Base-by-base conservation (phyloP, 2,888 invertebrate species). In the Netelia inedita region DNA sequence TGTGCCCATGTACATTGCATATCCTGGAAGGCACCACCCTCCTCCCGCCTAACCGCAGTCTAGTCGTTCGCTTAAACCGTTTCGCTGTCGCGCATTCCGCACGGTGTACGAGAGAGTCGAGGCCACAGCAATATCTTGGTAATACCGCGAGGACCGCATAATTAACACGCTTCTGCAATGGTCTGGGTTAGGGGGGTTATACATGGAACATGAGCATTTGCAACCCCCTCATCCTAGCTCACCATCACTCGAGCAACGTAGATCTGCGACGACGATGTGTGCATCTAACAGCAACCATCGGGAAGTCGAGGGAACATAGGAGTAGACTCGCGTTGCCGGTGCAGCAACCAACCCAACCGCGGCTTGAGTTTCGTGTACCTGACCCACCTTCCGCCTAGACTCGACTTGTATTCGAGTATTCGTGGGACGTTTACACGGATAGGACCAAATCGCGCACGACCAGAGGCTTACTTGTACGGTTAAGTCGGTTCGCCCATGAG, bases 141-240 rank as follows among this genome's bases (percentile, higher is more conserved):
- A 82, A 85, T 85, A 79, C 79, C 72, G 72, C 59, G 82, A 75
- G 82, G 46, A 79, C 75, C 79, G 85, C 75, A 79, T 85, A 85
- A 85, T 85, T 85, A 85, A 82, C 85, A 75, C 75, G 82, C 79
- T 75, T 85, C 75, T 68, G 74, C 43, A 65, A 46, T 72, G 65
- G 72, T 73, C 57, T 6, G 57, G 19, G 10, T 57, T 75, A 71
- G 72, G 16, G 21, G 68, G 66, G 79, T 71, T 65, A 72, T 46
- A 72, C 66, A 79, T 41, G 74, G 59, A 46, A 75, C 82, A 79
- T 76, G 79, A 85, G 85, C 85, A 75, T 82, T 85, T 75, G 65
- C 74, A 69, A 28, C 59, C 21, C 53, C 53, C 66, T 61, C 72
- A 9, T 53, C 55, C 63, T 72, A 16, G 66, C 46, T 35, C 57